A percentile compares a stretch with the other conserved stretches of the same genome.
These are phyloP conservation scores for Pelagia noctiluca DNA, from an alignment of 30 jellyfish, hydroid and myxozoan species.

Conservation along the genomic window DNA sequence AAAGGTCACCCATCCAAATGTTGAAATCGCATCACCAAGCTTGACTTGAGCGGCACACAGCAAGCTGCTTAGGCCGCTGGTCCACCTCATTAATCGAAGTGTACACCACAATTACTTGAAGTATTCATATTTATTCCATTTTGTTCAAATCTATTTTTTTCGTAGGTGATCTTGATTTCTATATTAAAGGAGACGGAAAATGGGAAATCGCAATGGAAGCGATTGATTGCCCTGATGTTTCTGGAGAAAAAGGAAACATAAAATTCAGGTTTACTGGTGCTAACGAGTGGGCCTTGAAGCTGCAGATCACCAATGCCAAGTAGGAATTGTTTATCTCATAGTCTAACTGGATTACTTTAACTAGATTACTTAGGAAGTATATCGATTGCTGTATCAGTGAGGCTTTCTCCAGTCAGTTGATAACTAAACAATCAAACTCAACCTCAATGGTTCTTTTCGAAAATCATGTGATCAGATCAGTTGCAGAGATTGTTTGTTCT, in stretches of 20 bases:
- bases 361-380: too few species aligned
- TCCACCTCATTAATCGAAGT: too few species aligned
- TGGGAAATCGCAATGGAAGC: constrained; percentile 81
- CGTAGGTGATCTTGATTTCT: constrained; percentile 85
- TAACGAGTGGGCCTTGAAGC: constrained; percentile 66
- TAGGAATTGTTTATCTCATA: too few species aligned
- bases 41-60: too few species aligned
- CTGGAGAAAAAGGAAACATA: constrained; percentile 79
- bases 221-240: constrained; percentile 89
- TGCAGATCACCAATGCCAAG: constrained; percentile 91
- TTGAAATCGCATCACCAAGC: too few species aligned
- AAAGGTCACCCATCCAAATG: background rate
- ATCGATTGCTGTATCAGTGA: too few species aligned
- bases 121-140: too few species aligned
- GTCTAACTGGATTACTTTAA: too few species aligned
- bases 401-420: background rate
- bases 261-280: constrained; percentile 70
- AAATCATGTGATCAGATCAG: background rate
- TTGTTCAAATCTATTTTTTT: background rate
- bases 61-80: too few species aligned
- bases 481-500: background rate
- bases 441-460: background rate
- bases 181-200: constrained; percentile 77
- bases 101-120: too few species aligned
- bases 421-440: background rate